phyloP scores from a whole-genome alignment of 37 sponge, comb jelly and placozoan species.

The Ianthella basta region DNA sequence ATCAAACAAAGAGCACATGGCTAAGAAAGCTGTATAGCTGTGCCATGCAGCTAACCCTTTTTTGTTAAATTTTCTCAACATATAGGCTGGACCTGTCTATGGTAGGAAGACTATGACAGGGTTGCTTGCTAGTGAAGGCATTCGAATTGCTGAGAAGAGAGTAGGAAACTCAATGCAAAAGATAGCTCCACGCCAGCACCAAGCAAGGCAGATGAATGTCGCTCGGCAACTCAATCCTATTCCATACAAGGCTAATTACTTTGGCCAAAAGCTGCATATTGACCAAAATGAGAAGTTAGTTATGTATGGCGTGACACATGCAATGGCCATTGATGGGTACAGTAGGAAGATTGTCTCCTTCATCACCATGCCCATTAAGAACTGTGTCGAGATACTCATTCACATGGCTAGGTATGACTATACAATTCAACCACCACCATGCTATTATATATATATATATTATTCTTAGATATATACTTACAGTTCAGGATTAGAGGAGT shows the following conservation, averaged over 20 bases:
- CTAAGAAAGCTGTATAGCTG: neutral
- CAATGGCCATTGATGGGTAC: constrained; percentile 64
- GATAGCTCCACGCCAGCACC: constrained; percentile 39
- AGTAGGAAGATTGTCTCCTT: constrained; percentile 57
- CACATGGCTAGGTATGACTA: constrained; percentile 33
- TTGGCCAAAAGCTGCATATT: constrained; percentile 74
- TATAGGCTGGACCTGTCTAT: constrained; percentile 53
- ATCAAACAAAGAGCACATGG: no score
- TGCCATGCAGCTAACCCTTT: neutral
- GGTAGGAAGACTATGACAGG: constrained; percentile 64
- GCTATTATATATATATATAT: no score
- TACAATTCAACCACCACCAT: no score
- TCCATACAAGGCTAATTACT: constrained; percentile 61
- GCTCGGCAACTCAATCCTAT: constrained; percentile 49
- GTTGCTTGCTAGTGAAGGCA: constrained; percentile 35
- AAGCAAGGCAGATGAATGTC: constrained; percentile 6
- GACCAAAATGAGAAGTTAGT: constrained; percentile 76
- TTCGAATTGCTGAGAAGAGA: constrained; percentile 33
- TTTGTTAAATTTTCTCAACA: neutral
- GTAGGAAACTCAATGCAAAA: constrained; percentile 35
- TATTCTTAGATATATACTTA: no score
- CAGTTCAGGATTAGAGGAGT: no score
- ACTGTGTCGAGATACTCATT: constrained; percentile 50
- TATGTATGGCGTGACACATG: constrained; percentile 73
- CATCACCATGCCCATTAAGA: constrained; percentile 62